phyloP scores from a whole-genome alignment of 2,888 invertebrate genomes.

The Margaritifera margaritifera region DNA sequence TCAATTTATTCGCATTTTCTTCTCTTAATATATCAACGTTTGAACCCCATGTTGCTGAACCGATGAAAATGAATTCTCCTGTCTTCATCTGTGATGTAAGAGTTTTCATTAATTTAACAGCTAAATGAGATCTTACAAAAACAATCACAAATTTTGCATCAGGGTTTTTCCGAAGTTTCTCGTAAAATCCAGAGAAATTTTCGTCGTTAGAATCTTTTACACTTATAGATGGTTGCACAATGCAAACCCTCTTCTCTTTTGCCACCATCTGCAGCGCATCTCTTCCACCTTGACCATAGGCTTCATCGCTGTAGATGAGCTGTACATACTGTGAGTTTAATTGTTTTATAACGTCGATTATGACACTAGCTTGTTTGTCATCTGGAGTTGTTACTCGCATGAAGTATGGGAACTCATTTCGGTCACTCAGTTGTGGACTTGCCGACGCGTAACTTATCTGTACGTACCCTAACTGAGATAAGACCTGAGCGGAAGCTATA shows the following conservation, averaged over 20 bases:
- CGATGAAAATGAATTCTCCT: constrained; percentile 23
- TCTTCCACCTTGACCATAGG: not conserved
- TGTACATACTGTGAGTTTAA: not conserved
- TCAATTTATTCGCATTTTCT: constrained; percentile 1
- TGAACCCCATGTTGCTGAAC: constrained; percentile 22
- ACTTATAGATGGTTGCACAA: constrained; percentile 11
- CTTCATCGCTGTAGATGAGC: constrained; percentile 3
- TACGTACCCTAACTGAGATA: not conserved
- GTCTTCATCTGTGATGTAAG: constrained; percentile 3
- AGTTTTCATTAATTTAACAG: not conserved
- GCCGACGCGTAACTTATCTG: not conserved
- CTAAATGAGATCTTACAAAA: constrained; percentile 11
- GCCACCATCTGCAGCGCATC: not conserved
- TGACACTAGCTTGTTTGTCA: not conserved
- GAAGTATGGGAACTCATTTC: not conserved
- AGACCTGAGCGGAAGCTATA: not conserved
- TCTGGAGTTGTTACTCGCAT: not conserved
- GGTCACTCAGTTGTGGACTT: not conserved
- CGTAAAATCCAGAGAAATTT: constrained; percentile 4
- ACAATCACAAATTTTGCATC: constrained; percentile 20
- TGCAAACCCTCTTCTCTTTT: constrained; percentile 5
- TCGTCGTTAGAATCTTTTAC: constrained; percentile 1
- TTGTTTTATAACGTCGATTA: not conserved
- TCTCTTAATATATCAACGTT: constrained; percentile 1
- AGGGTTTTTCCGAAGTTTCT: constrained; percentile 3